phyloP scores from a whole-genome alignment of 1,140 invertebrate genomes.

The Atta texana region DNA sequence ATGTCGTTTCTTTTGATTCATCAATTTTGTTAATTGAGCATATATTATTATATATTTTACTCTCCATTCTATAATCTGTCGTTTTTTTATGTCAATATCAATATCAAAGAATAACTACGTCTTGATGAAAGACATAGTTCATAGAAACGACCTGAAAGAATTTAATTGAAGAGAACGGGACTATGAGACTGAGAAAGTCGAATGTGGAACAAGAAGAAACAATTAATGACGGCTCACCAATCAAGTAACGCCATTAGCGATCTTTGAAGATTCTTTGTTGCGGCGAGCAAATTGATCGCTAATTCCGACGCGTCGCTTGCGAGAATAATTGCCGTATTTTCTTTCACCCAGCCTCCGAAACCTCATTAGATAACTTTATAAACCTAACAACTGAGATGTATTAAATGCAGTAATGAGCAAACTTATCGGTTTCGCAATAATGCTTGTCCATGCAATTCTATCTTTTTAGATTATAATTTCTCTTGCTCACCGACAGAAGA shows the following conservation, averaged over 20 bases:
- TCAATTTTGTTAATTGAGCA: not conserved
- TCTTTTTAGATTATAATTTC: not conserved
- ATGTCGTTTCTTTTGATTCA: not conserved
- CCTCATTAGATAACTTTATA: conserved; percentile 13
- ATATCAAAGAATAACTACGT: not conserved
- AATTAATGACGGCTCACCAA: conserved; percentile 34
- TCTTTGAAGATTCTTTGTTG: not conserved
- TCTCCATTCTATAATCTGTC: conserved; percentile 7
- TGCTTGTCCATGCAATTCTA: not conserved
- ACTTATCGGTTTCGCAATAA: conserved; percentile 1
- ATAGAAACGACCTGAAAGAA: not conserved
- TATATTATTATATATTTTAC: not conserved
- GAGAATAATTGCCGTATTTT: not conserved
- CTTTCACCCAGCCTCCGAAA: not conserved
- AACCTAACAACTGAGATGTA: conserved; percentile 2
- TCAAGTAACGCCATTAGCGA: not conserved
- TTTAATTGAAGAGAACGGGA: conserved; percentile 33
- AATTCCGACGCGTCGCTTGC: not conserved
- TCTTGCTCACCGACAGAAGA: not conserved
- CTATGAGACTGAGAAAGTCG: conserved; percentile 6
- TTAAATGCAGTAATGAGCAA: conserved; percentile 1
- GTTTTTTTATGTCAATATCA: not conserved
- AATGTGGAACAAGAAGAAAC: conserved; percentile 25
- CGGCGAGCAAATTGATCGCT: not conserved
- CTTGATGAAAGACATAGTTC: conserved; percentile 23